phyloP scores from a whole-genome alignment of 2,797 vertebrate genomes.

The Meda fulgida region DNA sequence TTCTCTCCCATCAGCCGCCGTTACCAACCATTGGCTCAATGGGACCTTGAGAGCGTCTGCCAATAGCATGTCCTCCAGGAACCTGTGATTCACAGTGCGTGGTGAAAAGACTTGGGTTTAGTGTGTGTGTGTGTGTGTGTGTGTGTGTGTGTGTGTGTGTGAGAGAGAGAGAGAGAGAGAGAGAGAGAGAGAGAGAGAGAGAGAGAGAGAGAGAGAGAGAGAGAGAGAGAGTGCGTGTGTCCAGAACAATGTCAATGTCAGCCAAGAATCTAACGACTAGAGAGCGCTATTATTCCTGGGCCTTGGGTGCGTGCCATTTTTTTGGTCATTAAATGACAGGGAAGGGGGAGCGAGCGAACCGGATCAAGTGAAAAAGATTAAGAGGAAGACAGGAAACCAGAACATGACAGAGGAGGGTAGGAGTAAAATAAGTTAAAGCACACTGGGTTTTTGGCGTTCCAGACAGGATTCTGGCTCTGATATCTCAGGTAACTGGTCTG shows the following conservation, averaged over 20 bases:
- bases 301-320: constrained; percentile 75
- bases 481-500: constrained; percentile 14
- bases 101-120: constrained; percentile 68
- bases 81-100: constrained; percentile 73
- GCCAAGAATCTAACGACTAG: constrained; percentile 78
- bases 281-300: constrained; percentile 74
- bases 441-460: constrained; percentile 38
- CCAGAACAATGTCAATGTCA: constrained; percentile 79
- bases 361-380: constrained; percentile 53
- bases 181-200: too few relatives aligned
- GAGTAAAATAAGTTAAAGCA: constrained; percentile 36
- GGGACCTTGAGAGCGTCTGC: constrained; percentile 78
- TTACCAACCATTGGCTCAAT: constrained; percentile 60
- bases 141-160: too few relatives aligned
- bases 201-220: too few relatives aligned
- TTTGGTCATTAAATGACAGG: constrained; percentile 54
- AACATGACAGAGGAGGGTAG: constrained; percentile 25
- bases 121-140: too few relatives aligned
- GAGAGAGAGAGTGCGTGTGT: constrained; percentile 56
- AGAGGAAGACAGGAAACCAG: constrained; percentile 53
- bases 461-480: constrained; percentile 25
- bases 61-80: constrained; percentile 67
- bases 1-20: constrained; percentile 27
- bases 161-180: too few relatives aligned
- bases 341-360: constrained; percentile 44